These are phyloP conservation scores for Pseudomyrmex sp. DNA, from an alignment of 1,140 invertebrate genomes.

Conservation along the genomic window DNA sequence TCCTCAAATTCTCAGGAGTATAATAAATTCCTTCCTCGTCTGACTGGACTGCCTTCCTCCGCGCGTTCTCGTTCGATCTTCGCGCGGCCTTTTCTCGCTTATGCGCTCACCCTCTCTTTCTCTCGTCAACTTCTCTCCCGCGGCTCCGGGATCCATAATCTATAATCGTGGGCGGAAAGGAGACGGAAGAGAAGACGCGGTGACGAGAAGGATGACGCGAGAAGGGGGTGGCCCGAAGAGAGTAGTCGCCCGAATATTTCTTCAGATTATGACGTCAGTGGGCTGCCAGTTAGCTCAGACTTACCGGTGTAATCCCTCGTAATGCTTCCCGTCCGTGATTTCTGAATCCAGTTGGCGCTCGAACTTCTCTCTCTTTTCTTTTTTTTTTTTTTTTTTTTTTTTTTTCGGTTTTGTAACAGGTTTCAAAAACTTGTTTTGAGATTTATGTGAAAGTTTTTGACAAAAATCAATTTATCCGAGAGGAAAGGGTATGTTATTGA, in stretches of 20 bases:
- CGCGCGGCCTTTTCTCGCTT: background rate
- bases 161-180: conserved; percentile 42
- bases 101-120: background rate
- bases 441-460: background rate
- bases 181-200: conserved; percentile 40
- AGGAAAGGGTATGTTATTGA: background rate
- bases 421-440: background rate
- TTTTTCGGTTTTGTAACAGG: background rate
- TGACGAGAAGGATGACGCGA: conserved; percentile 57
- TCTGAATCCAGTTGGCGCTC: too few relatives aligned
- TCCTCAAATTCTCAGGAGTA: conserved; percentile 65
- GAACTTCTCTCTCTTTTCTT: background rate
- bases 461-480: background rate
- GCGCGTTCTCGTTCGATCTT: conserved; percentile 38
- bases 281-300: conserved; percentile 79
- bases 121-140: background rate
- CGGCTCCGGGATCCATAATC: conserved; percentile 48
- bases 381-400: too few relatives aligned
- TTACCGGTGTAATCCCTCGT: conserved; percentile 84
- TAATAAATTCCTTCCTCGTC: conserved; percentile 65
- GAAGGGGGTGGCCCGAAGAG: conserved; percentile 49
- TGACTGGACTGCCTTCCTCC: conserved; percentile 21
- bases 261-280: conserved; percentile 84
- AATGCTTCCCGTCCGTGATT: conserved; percentile 70
- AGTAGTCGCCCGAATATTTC: conserved; percentile 81